Base-by-base conservation (phyloP, 2,888 invertebrate species). In the Mimumesa dahlbomi region DNA sequence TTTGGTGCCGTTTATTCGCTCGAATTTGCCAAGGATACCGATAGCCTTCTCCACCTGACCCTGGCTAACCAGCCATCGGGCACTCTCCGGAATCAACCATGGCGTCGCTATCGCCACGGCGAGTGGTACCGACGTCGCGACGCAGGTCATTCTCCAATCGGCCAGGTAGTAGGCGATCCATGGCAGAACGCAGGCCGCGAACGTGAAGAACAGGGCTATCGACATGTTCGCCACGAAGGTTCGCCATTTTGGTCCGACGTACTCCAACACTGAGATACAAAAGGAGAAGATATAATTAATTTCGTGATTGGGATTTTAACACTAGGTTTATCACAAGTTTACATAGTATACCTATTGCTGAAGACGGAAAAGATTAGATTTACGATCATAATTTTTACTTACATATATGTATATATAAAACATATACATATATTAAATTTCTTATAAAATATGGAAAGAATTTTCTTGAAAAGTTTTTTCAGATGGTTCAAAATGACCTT, bases 181-280 rank as follows among this genome's bases (percentile, higher is more conserved):
- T 0, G 97, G 97, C 53, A 97, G 87, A 5, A 94, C 84, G 5
- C 94, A 94, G 0, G 96, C 93, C 0, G 96, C 96, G 48, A 94
- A 90, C 0, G 96, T 96, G 91, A 96, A 96, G 91, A 96, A 96
- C 38, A 96, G 90, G 0, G 96, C 96, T 49, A 97, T 96, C 0
- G 96, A 96, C 95, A 97, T 95, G 88, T 97, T 97, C 18, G 96
- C 96, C 0, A 97, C 96, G 86, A 96, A 95, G 0, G 96, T 96
- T 11, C 97, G 92, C 94, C 96, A 96, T 90, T 95, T 95, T 34
- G 96, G 96, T 9, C 96, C 96, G 2, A 96, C 96, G 89, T 96
- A 96, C 87, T 97, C 96, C 72, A 96, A 87, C 36, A 96, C 96
- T 96, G 89, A 21, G n/a, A n/a, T n/a, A n/a, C n/a, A n/a, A n/a